Conservation (phyloP, 2,797 vertebrate genomes). For the Sebastes minor region DNA sequence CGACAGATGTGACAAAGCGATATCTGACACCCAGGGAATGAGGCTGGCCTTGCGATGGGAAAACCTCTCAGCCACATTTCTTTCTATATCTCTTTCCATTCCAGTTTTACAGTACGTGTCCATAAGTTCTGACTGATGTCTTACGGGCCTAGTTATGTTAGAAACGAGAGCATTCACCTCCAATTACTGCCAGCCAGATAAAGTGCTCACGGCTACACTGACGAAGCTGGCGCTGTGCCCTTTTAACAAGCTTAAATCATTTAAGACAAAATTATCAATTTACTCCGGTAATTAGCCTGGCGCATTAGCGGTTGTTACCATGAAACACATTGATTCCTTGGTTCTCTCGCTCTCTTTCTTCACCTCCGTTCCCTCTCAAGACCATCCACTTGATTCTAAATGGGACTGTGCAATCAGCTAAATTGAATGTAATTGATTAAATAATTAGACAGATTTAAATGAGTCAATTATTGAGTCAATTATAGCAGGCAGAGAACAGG, state of each 20-base stretch:
- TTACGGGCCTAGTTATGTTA: conserved; percentile 5
- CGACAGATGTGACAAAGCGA: too few species aligned
- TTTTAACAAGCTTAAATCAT: conserved; percentile 74
- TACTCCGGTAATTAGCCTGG: conserved; percentile 69
- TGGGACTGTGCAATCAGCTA: conserved; percentile 66
- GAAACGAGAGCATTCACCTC: conserved; percentile 66
- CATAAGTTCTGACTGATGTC: conserved; percentile 52
- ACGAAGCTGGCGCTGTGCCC: conserved; percentile 53
- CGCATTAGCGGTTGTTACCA: conserved; percentile 68
- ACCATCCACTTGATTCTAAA: conserved; percentile 42
- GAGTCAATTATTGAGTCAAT: conserved; percentile 76
- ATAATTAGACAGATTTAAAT: conserved; percentile 76
- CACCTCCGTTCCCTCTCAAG: conserved; percentile 34
- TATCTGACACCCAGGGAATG: too few species aligned
- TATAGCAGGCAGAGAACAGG: conserved; percentile 41
- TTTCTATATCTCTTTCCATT: not conserved
- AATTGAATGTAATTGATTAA: conserved; percentile 79
- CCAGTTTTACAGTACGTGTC: conserved; percentile 14
- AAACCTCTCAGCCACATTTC: not conserved
- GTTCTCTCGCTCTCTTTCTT: conserved; percentile 43
- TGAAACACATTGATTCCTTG: conserved; percentile 63
- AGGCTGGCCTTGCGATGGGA: not conserved
- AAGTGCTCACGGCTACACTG: conserved; percentile 49
- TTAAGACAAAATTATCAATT: conserved; percentile 77
- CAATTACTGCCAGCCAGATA: conserved; percentile 66